These are phyloP conservation scores for Danionella cerebrum DNA, from an alignment of 2,113 vertebrate species.

Conservation along the genomic window DNA sequence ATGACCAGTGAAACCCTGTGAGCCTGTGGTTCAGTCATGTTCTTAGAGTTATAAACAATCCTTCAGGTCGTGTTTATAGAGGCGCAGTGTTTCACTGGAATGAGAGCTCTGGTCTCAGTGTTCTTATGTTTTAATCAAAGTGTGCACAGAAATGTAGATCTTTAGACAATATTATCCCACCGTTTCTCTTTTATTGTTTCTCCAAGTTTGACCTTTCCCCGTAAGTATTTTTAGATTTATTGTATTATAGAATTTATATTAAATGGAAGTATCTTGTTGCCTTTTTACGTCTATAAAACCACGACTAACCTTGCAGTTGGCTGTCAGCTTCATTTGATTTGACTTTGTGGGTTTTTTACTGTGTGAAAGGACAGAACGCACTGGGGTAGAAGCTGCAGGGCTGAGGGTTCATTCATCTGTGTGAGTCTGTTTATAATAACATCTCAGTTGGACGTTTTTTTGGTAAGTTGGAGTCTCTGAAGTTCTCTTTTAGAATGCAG, in stretches of 20 bases:
- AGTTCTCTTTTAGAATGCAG: background rate
- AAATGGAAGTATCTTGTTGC: too few species aligned
- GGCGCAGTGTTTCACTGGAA: background rate
- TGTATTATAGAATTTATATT: too few species aligned
- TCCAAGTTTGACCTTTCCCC: background rate
- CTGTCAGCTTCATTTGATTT: background rate
- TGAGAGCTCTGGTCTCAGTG: background rate
- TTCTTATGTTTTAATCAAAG: background rate
- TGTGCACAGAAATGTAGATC: background rate
- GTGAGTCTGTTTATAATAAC: background rate
- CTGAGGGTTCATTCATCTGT: background rate
- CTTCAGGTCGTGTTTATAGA: background rate
- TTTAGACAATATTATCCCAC: too few species aligned
- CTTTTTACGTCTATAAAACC: background rate
- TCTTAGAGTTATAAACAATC: conserved; percentile 18
- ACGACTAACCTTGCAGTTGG: background rate
- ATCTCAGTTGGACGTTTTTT: background rate
- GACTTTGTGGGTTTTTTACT: background rate
- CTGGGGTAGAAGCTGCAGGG: background rate
- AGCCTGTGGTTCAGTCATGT: background rate
- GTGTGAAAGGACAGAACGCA: background rate
- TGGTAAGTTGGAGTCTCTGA: background rate
- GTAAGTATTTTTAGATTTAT: too few species aligned
- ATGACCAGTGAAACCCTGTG: background rate
- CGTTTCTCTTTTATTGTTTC: too few species aligned